These are phyloP conservation scores for Diplosoma virens DNA, from an alignment of 23 tunicate genomes.

Conservation along the genomic window DNA sequence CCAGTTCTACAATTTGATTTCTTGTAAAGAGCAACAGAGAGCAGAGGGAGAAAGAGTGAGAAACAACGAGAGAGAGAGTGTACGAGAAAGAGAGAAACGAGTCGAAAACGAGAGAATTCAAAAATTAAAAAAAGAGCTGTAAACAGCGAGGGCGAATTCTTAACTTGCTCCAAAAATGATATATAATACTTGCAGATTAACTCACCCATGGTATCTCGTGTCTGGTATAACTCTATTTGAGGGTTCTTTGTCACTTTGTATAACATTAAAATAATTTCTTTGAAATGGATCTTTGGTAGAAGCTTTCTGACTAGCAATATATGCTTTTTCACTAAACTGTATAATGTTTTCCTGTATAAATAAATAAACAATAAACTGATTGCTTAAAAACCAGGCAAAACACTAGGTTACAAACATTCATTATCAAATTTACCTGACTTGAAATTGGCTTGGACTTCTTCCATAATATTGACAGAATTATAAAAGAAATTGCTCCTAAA, in stretches of 20 bases:
- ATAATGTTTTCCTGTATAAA: neutral
- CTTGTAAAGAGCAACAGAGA: too few relatives aligned
- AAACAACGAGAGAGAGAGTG: too few relatives aligned
- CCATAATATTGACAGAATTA: neutral
- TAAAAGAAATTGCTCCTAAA: neutral
- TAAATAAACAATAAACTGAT: neutral
- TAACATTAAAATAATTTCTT: constrained; percentile 53
- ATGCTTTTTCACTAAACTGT: constrained; percentile 40
- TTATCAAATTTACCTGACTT: neutral
- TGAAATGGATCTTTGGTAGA: constrained; percentile 36
- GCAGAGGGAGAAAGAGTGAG: too few relatives aligned
- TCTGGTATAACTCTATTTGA: constrained; percentile 50
- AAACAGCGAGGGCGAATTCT: too few relatives aligned
- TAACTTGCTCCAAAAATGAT: too few relatives aligned
- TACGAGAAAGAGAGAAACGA: too few relatives aligned
- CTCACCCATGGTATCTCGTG: constrained; percentile 32
- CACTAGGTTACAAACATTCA: neutral
- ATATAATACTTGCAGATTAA: too few relatives aligned
- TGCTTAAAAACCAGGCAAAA: neutral
- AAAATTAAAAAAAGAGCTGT: too few relatives aligned
- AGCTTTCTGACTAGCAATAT: constrained; percentile 29
- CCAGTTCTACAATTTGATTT: too few relatives aligned
- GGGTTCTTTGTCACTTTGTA: constrained; percentile 32
- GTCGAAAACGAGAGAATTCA: too few relatives aligned
- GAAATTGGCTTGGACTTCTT: too few relatives aligned